Percentiles rank a stretch among this genome's conserved stretches.
These are phyloP conservation scores for Pelosia muscerda DNA, from an alignment of 2,888 invertebrate genomes.

Conservation along the genomic window DNA sequence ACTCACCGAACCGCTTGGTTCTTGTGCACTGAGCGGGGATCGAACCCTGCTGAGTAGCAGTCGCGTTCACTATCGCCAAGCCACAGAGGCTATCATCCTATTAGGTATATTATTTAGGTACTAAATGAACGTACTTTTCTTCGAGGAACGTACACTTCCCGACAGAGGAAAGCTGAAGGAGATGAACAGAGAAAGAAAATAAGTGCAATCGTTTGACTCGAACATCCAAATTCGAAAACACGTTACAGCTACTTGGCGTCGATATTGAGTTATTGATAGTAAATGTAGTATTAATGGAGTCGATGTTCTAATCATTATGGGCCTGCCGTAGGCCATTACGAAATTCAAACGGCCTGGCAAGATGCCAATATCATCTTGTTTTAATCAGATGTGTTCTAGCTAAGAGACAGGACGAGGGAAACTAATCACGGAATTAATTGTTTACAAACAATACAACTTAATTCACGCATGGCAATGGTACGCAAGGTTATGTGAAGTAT, in stretches of 20 bases:
- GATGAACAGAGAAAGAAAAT: background rate
- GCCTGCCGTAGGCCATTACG: background rate
- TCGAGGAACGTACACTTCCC: background rate
- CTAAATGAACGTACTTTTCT: no score
- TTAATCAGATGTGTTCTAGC: background rate
- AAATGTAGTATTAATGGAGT: conserved; percentile 4
- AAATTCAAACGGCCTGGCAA: background rate
- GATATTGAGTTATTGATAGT: background rate
- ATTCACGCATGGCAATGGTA: conserved; percentile 22
- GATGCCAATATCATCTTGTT: background rate
- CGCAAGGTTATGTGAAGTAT: conserved; percentile 44
- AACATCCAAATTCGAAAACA: background rate
- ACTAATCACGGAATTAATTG: conserved; percentile 4
- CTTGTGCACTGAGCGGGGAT: no score
- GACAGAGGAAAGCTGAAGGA: background rate
- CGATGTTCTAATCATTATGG: conserved; percentile 1
- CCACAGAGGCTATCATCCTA: no score
- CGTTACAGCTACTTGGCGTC: background rate
- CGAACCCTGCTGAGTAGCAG: no score
- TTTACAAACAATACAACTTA: conserved; percentile 19
- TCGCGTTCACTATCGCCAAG: no score
- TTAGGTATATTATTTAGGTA: no score
- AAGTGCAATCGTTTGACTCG: background rate
- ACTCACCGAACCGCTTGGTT: no score
- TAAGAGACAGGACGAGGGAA: conserved; percentile 9